Conservation (phyloP, 2,797 vertebrate genomes). For the Myotis findleyi region DNA sequence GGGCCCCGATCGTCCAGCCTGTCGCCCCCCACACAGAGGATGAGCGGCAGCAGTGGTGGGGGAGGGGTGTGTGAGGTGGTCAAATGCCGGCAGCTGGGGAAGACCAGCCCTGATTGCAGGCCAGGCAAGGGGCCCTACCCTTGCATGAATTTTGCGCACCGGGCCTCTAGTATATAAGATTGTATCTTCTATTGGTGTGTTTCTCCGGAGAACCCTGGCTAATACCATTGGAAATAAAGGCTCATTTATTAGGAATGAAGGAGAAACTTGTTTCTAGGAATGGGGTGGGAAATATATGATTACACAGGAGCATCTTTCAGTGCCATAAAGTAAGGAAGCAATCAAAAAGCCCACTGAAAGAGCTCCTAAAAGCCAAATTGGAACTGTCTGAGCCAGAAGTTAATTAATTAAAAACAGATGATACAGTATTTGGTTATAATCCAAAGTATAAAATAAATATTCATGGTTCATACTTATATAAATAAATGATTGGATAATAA, state of each 20-base stretch:
- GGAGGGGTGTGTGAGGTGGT: too few species aligned
- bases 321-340: neutral
- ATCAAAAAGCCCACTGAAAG: neutral
- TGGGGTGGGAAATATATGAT: neutral
- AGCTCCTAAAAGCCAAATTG: neutral
- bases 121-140: too few species aligned
- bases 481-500: neutral
- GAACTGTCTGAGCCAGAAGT: neutral
- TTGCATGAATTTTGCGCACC: too few species aligned
- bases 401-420: neutral
- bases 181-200: neutral
- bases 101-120: too few species aligned
- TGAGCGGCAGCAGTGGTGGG: too few species aligned
- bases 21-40: too few species aligned
- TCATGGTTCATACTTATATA: neutral
- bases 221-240: neutral
- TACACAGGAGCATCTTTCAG: neutral
- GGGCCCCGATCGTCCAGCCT: too few species aligned
- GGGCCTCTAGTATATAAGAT: neutral
- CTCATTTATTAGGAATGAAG: neutral
- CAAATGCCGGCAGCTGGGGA: too few species aligned
- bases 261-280: neutral
- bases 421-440: neutral
- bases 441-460: conserved; percentile 21
- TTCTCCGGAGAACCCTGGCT: neutral